Percentiles rank a stretch among this genome's conserved stretches.
These are phyloP conservation scores for Protodeltote pygarga DNA, from an alignment of 2,888 invertebrate genomes.

Conservation along the genomic window DNA sequence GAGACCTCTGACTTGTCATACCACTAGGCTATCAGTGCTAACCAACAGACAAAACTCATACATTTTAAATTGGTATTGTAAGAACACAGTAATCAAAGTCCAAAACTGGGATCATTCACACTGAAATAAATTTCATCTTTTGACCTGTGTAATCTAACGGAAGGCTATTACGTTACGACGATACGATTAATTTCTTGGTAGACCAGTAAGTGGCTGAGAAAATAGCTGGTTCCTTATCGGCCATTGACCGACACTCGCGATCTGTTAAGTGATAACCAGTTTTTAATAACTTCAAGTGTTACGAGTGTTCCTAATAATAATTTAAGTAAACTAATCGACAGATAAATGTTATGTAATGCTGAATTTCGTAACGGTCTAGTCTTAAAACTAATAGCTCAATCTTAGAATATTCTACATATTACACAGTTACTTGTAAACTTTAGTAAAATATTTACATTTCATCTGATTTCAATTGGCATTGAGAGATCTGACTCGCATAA, in stretches of 20 bases:
- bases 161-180: constrained; percentile 11
- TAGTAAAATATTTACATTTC: constrained; percentile 22
- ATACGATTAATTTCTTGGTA: constrained; percentile 22
- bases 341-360: constrained; percentile 35
- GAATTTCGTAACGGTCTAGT: constrained; percentile 27
- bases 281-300: constrained; percentile 38
- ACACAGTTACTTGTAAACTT: constrained; percentile 17
- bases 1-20: too few relatives aligned
- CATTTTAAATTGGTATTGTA: too few relatives aligned
- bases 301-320: constrained; percentile 14
- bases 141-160: constrained; percentile 25
- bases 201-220: constrained; percentile 40
- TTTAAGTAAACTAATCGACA: constrained; percentile 15
- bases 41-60: too few relatives aligned
- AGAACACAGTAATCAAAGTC: background rate
- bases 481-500: too few relatives aligned
- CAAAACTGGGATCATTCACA: constrained; percentile 8
- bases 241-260: constrained; percentile 52
- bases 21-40: too few relatives aligned
- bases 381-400: constrained; percentile 25
- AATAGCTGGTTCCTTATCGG: constrained; percentile 60
- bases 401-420: constrained; percentile 18
- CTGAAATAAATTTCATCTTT: constrained; percentile 12
- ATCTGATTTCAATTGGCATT: constrained; percentile 11
- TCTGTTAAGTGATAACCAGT: constrained; percentile 40